Evolutionary conservation across 2,113 vertebrate genomes (phyloP), one percentile per base, ranked within the genome.

Genomic region (Podiceps cristatus): DNA sequence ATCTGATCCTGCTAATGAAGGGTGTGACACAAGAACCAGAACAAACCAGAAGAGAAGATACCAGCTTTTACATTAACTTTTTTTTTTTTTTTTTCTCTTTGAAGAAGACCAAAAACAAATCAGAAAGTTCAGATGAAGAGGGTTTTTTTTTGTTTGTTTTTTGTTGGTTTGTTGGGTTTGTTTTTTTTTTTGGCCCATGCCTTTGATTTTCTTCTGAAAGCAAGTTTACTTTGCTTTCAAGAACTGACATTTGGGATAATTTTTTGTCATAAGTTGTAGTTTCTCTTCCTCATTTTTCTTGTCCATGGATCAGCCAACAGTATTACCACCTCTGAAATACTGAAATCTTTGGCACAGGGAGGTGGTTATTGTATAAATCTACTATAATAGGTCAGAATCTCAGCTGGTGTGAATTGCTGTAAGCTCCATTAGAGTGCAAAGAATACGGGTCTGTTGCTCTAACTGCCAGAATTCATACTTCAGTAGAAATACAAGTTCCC

Each of bases 381-480:
- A 20, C 49, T 52, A 18, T 37, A 94, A 81, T 37, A 67, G 13
- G 35, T 91, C 79, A 86, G 60, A 88, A 68, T 88, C 52, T 95
- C 86, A 94, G 82, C 42, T 92, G 86, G 44, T 87, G 68, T 72
- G 68, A 95, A 81, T 79, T 88, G 42, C 37, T 64, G 35, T 42
- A 92, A 92, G 17, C 52, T 92, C 79, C 27, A 33, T 47, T 68
- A 85, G 40, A n/a, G 16, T 15, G 68, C 35, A 66, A 92, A 90
- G 63, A 90, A 82, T 76, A 76, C 11, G 74, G 37, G 22, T 86
- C 75, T 86, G 59, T 33, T 90, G 47, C 66, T 92, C 69, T 56
- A 45, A 74, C 60, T 92, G 92, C 75, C 92, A 91, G 73, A 94
- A 94, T 81, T 85, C 80, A 53, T 89, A 52, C 66, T 88, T 95